A percentile compares a stretch with the other conserved stretches of the same genome.
These are phyloP conservation scores for Zaprionus ornatus DNA, from an alignment of 1,140 invertebrate genomes.

Conservation along the genomic window DNA sequence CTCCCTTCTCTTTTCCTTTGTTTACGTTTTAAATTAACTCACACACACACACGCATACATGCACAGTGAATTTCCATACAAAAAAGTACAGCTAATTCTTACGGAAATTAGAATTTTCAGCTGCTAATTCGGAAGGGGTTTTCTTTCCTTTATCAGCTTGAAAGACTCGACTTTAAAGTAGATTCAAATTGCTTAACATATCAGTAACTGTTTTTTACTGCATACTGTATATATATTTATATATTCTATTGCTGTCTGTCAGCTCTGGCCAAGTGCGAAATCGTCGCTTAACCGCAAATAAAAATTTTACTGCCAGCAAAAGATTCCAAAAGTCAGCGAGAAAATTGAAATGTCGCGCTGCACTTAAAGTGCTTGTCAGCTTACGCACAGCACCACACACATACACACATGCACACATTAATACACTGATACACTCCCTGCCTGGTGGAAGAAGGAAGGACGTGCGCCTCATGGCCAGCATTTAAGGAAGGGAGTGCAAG, in stretches of 20 bases:
- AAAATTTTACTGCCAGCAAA: neutral
- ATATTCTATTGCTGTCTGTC: neutral
- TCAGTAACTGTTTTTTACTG: neutral
- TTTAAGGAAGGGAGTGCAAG: no score
- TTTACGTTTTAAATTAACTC: slow-evolving; percentile 2
- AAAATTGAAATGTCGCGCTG: neutral
- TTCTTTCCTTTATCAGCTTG: neutral
- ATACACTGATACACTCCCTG: neutral
- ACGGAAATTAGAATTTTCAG: neutral
- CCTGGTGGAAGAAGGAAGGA: no score
- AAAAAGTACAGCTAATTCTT: neutral
- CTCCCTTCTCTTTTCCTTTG: neutral
- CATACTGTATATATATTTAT: neutral
- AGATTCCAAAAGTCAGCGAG: neutral
- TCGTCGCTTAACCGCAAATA: neutral
- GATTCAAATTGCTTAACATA: neutral
- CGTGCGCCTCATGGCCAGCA: no score
- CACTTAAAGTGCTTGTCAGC: neutral
- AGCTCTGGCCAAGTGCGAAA: neutral
- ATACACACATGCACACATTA: neutral
- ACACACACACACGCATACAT: neutral
- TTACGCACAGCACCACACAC: neutral
- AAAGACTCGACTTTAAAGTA: neutral
- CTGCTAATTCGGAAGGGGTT: neutral
- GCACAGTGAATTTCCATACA: neutral